Evolutionary conservation across 2,113 vertebrate genomes (phyloP).

Genomic region (Petroica traversi): DNA sequence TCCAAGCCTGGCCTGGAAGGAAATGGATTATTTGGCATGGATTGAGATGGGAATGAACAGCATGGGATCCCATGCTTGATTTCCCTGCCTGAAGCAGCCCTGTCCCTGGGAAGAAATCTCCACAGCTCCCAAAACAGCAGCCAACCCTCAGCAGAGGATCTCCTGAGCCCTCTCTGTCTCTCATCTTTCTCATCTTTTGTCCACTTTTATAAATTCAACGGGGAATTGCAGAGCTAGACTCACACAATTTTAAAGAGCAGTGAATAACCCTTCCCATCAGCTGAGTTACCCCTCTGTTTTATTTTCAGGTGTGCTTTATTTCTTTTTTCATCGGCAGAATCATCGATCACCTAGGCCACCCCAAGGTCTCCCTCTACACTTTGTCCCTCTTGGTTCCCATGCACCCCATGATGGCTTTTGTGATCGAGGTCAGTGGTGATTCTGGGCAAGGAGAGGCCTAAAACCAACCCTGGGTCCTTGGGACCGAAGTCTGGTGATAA

Average conservation of each 20-base stretch:
- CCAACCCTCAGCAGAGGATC: not conserved
- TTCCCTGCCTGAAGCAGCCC: not conserved
- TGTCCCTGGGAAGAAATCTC: not conserved
- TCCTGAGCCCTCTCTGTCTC: not conserved
- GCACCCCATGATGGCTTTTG: conserved; percentile 73
- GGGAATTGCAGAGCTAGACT: not conserved
- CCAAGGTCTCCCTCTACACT: accelerated
- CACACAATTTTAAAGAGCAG: not conserved
- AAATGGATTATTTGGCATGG: not conserved
- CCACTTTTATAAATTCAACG: not conserved
- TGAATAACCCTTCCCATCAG: not conserved
- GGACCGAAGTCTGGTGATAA: not conserved
- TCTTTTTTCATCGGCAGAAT: accelerated
- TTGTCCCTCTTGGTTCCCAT: conserved; percentile 75
- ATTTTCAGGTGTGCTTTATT: not conserved
- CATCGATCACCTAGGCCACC: accelerated
- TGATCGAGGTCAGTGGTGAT: conserved; percentile 32
- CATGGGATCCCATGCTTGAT: accelerated
- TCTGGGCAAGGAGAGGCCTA: not conserved
- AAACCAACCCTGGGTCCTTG: not conserved
- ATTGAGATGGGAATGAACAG: not conserved
- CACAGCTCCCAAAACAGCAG: not conserved
- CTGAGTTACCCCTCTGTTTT: not conserved
- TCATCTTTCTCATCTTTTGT: not conserved
- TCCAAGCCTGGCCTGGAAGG: not conserved